A percentile compares a stretch with the other conserved stretches of the same genome.
Evolutionary conservation across 2,113 vertebrate genomes (phyloP).

Genomic region (Turdus rufiventris): DNA sequence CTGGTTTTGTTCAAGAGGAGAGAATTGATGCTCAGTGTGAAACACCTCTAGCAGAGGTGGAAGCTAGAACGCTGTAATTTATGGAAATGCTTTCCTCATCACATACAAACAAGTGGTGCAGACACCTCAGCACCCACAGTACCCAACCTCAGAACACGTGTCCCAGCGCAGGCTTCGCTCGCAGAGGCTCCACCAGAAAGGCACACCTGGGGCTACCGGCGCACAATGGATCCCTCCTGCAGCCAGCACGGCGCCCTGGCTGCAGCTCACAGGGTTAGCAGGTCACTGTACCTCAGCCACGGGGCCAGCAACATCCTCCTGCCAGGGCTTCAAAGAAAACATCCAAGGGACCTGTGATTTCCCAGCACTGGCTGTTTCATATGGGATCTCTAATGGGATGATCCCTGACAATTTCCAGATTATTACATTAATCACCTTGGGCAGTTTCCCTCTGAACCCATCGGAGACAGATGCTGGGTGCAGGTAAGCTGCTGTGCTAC

Average conservation of each 20-base stretch:
- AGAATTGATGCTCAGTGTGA: not conserved
- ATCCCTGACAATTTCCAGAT: not conserved
- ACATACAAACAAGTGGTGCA: fast-evolving
- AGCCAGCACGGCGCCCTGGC: fast-evolving
- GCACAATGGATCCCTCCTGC: fast-evolving
- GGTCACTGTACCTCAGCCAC: not conserved
- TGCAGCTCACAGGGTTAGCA: not conserved
- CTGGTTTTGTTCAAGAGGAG: not conserved
- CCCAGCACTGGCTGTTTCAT: not conserved
- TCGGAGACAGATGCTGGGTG: fast-evolving
- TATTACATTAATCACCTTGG: not conserved
- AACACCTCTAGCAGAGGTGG: not conserved
- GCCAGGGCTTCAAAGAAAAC: not conserved
- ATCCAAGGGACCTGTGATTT: not conserved
- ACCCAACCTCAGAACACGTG: not conserved
- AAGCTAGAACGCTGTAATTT: not conserved
- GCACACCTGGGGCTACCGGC: too few relatives aligned
- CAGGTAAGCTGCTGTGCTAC: not conserved
- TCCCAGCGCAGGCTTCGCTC: fast-evolving
- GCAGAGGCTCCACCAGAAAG: fast-evolving
- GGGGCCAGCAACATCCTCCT: fast-evolving
- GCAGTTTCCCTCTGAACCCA: not conserved
- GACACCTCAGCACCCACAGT: not conserved
- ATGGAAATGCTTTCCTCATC: not conserved
- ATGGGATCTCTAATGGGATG: fast-evolving